Evolutionary conservation across 1,140 invertebrate species (phyloP).

Genomic region (Tetramorium simillimum): DNA sequence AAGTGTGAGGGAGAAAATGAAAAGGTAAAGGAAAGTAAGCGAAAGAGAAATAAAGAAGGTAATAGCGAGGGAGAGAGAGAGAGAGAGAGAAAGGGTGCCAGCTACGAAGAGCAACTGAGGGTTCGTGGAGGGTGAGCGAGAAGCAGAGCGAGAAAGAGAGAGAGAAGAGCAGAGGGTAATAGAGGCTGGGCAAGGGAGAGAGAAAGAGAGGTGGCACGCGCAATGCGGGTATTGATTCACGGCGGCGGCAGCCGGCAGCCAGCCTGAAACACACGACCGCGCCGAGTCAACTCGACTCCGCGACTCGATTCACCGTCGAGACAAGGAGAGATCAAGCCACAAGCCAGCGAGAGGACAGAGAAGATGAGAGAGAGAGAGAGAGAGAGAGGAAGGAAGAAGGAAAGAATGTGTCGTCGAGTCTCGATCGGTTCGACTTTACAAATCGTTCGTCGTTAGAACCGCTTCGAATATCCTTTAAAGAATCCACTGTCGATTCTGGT

Average conservation of each 20-base stretch:
- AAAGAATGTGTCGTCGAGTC: not conserved
- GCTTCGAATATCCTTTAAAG: not conserved
- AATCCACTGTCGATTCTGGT: slow-evolving; percentile 4
- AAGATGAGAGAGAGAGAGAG: not conserved
- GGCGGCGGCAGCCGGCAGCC: slow-evolving; percentile 78
- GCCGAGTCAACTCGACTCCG: slow-evolving; percentile 81
- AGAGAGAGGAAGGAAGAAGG: not conserved
- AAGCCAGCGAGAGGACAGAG: not conserved
- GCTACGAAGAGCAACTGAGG: slow-evolving; percentile 69
- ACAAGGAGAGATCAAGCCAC: slow-evolving; percentile 34
- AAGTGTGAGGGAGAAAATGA: slow-evolving; percentile 1
- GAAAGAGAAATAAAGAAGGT: slow-evolving; percentile 69
- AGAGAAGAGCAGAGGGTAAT: slow-evolving; percentile 69
- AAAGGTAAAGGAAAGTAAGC: slow-evolving; percentile 59
- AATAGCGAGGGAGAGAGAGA: slow-evolving; percentile 75
- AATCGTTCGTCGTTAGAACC: slow-evolving; percentile 12
- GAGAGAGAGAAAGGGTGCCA: slow-evolving; percentile 64
- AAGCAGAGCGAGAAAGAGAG: slow-evolving; percentile 80
- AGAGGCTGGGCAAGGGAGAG: slow-evolving; percentile 73
- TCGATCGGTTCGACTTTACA: slow-evolving; percentile 24
- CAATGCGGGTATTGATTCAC: slow-evolving; percentile 86
- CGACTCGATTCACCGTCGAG: slow-evolving; percentile 78
- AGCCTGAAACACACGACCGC: slow-evolving; percentile 78
- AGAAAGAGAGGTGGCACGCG: slow-evolving; percentile 83
- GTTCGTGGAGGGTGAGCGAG: slow-evolving; percentile 51